phyloP scores from a whole-genome alignment of 1,140 invertebrate species.

The Euschistus heros region DNA sequence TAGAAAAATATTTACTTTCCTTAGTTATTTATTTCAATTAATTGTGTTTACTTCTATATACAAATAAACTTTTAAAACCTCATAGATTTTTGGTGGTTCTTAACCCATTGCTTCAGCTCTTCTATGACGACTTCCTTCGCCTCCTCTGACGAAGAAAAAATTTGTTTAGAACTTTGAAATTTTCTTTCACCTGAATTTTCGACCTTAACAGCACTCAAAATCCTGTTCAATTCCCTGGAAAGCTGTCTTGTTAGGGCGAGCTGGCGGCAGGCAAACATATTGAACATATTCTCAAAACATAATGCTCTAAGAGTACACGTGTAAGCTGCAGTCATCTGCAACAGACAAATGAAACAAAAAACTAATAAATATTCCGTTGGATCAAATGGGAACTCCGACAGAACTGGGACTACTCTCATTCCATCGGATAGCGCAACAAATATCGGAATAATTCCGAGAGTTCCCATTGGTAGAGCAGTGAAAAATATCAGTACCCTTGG shows the following conservation, averaged over 20 bases:
- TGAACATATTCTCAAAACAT: conserved; percentile 3
- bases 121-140: background rate
- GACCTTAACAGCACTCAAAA: background rate
- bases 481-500: too few species aligned
- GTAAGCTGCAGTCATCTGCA: too few species aligned
- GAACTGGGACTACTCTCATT: too few species aligned
- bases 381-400: too few species aligned
- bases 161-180: background rate
- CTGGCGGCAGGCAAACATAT: background rate
- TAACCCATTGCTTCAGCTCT: conserved; percentile 4
- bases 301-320: background rate
- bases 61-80: background rate
- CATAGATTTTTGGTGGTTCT: background rate
- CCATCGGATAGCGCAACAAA: too few species aligned
- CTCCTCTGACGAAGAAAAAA: background rate
- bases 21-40: too few species aligned
- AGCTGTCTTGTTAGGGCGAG: background rate
- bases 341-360: too few species aligned
- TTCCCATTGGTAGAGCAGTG: too few species aligned
- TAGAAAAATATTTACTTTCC: too few species aligned
- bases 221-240: background rate
- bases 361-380: too few species aligned
- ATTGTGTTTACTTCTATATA: too few species aligned
- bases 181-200: background rate
- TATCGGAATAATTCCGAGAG: too few species aligned